Conservation (phyloP, 2,797 vertebrate species). For the Acipenser transmontanus region DNA sequence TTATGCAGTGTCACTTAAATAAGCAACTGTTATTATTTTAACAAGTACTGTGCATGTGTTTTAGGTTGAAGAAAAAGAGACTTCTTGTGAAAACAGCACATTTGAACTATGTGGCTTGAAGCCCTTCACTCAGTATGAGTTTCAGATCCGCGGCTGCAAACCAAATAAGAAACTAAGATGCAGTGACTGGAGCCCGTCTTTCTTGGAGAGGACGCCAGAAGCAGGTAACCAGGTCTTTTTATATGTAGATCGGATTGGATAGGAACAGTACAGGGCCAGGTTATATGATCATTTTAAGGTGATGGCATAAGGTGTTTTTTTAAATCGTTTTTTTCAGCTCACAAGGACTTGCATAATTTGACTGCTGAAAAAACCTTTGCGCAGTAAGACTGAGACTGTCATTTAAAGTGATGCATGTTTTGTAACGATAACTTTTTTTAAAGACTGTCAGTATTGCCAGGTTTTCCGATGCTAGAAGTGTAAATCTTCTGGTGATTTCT, state of each 20-base stretch:
- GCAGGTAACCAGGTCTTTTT: conserved; percentile 49
- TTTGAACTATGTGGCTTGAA: conserved; percentile 42
- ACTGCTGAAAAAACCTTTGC: too few species aligned
- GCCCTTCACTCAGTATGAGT: conserved; percentile 57
- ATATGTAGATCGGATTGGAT: neutral
- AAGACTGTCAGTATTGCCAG: neutral
- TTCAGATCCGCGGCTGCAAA: conserved; percentile 64
- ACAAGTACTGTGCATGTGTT: neutral
- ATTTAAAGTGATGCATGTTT: neutral
- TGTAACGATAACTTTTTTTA: neutral
- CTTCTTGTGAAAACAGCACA: rapidly evolving
- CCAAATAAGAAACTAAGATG: conserved; percentile 43
- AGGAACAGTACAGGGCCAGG: neutral
- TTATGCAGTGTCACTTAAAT: neutral
- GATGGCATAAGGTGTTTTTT: neutral
- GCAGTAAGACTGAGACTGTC: too few species aligned
- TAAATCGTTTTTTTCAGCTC: neutral
- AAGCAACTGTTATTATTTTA: neutral
- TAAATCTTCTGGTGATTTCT: neutral
- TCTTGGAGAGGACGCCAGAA: conserved; percentile 55
- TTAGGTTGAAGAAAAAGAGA: conserved; percentile 39
- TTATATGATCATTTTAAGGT: neutral
- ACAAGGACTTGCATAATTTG: too few species aligned
- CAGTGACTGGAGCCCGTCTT: conserved; percentile 71
- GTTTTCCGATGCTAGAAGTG: neutral